Conservation (phyloP, 2,113 vertebrate species). For the Perca fluviatilis region DNA sequence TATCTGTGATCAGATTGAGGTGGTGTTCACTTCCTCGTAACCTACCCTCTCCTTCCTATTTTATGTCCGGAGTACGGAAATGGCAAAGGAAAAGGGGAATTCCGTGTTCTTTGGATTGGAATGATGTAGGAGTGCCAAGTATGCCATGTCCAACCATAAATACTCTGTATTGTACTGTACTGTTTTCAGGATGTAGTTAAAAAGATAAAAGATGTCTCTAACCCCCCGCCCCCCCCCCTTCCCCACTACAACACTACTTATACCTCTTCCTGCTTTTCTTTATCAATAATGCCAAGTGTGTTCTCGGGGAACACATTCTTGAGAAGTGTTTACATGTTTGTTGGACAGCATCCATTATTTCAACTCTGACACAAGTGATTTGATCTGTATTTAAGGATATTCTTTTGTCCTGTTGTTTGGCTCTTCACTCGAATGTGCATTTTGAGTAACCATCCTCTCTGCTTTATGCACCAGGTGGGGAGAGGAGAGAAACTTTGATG, state of each 20-base stretch:
- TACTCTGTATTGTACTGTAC: slow-evolving; percentile 1
- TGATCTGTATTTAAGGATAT: background rate
- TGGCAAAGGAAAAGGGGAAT: slow-evolving; percentile 59
- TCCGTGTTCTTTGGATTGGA: slow-evolving; percentile 54
- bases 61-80: slow-evolving; percentile 43
- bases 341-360: background rate
- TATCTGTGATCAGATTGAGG: slow-evolving; percentile 12
- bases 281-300: slow-evolving; percentile 4
- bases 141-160: slow-evolving; percentile 47
- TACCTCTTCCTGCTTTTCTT: slow-evolving; percentile 40
- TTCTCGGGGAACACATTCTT: slow-evolving; percentile 30
- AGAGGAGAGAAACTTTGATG: slow-evolving; percentile 87
- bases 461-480: slow-evolving; percentile 89
- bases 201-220: slow-evolving; percentile 44
- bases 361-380: slow-evolving; percentile 17
- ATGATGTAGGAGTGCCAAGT: slow-evolving; percentile 44
- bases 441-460: slow-evolving; percentile 32
- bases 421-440: background rate
- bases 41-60: slow-evolving; percentile 66
- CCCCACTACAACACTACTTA: background rate
- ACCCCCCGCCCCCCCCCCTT: too few relatives aligned
- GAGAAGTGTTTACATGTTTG: slow-evolving; percentile 11
- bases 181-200: slow-evolving; percentile 70
- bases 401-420: background rate
- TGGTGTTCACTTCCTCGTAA: slow-evolving; percentile 58